Conservation (phyloP, 2,888 invertebrate species). For the Phasia obesa region DNA sequence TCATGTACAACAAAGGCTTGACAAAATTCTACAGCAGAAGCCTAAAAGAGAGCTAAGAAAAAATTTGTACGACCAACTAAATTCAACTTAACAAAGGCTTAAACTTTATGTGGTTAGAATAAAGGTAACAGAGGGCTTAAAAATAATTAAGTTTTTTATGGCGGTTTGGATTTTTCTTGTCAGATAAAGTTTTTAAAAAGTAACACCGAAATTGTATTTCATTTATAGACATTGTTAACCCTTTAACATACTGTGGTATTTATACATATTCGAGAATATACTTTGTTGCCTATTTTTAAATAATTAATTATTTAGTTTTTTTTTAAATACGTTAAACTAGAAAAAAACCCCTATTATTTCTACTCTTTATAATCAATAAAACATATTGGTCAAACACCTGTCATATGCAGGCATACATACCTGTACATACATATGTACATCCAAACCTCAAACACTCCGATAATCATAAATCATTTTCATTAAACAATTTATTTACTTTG, state of each 20-base stretch:
- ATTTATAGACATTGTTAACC: not conserved
- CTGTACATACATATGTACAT: not conserved
- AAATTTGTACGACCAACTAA: constrained; percentile 50
- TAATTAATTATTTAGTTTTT: constrained; percentile 34
- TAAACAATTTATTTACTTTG: constrained; percentile 18
- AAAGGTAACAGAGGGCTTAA: not conserved
- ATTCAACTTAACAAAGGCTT: not conserved
- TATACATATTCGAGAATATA: not conserved
- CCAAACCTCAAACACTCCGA: too few relatives aligned
- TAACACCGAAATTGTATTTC: not conserved
- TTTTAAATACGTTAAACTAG: not conserved
- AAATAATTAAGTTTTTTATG: constrained; percentile 28
- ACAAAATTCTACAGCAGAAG: constrained; percentile 15
- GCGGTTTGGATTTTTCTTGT: not conserved
- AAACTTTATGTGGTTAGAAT: not conserved
- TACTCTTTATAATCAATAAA: constrained; percentile 42
- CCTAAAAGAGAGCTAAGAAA: constrained; percentile 35
- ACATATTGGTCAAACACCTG: constrained; percentile 63
- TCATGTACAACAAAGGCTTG: constrained; percentile 59
- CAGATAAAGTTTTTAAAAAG: not conserved
- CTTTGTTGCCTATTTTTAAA: constrained; percentile 10
- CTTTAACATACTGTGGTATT: not conserved
- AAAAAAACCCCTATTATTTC: not conserved
- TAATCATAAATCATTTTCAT: constrained; percentile 67
- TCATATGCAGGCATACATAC: constrained; percentile 48